Evolutionary conservation across 2,113 vertebrate genomes (phyloP).

Genomic region (Asarcornis scutulata): DNA sequence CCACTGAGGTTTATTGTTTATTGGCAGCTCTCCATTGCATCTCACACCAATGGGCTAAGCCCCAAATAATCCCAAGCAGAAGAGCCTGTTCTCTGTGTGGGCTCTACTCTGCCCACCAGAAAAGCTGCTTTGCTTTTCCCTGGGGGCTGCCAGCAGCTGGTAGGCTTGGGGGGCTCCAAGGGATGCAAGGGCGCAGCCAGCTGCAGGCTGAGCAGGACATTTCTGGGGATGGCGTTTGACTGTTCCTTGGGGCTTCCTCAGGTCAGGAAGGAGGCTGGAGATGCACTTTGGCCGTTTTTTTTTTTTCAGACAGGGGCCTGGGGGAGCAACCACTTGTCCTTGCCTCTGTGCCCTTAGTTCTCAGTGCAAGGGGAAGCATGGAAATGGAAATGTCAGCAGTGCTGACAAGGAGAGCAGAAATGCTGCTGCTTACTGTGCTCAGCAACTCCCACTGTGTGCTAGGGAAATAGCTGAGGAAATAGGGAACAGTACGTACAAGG

Average conservation of each 20-base stretch:
- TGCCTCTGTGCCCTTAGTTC: not conserved
- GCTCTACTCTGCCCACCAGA: not conserved
- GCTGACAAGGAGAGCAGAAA: no score
- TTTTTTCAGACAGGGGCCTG: not conserved
- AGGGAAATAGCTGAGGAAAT: not conserved
- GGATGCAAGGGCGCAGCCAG: not conserved
- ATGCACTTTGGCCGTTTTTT: not conserved
- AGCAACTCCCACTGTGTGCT: not conserved
- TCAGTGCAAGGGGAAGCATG: not conserved
- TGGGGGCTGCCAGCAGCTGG: not conserved
- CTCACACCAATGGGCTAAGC: no score
- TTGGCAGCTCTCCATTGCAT: not conserved
- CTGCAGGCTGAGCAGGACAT: not conserved
- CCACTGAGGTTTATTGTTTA: not conserved
- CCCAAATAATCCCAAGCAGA: not conserved
- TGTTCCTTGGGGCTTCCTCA: not conserved
- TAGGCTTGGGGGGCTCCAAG: not conserved
- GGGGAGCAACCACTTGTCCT: no score
- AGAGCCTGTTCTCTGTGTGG: not conserved
- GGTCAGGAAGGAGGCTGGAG: not conserved
- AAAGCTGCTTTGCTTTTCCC: not conserved
- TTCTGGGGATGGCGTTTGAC: not conserved
- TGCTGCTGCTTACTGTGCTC: not conserved
- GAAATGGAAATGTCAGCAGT: not conserved
- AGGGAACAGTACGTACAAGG: not conserved